Evolutionary conservation across 2,797 vertebrate genomes (phyloP).

Genomic region (Coluber constrictor): DNA sequence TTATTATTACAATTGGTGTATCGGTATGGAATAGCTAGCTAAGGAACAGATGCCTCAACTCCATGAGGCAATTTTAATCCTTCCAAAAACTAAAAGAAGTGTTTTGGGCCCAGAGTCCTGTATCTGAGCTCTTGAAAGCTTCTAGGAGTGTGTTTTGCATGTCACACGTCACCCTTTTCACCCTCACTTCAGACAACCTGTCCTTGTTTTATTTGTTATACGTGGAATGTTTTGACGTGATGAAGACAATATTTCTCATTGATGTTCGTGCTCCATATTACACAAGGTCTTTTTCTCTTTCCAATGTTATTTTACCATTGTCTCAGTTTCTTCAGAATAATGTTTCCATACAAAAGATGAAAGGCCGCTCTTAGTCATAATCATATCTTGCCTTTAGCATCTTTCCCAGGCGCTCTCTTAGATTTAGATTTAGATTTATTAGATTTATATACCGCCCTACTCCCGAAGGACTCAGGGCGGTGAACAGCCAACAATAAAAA

Average conservation of each 20-base stretch:
- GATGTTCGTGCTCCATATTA: slow-evolving; percentile 30
- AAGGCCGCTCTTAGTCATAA: not conserved
- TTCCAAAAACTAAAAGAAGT: not conserved
- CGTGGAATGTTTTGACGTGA: slow-evolving; percentile 49
- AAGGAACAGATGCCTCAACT: not conserved
- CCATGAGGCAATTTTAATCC: not conserved
- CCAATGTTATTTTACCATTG: not conserved
- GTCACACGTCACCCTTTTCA: slow-evolving; percentile 38
- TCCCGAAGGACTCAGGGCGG: too few species aligned
- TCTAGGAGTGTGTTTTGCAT: slow-evolving; percentile 56
- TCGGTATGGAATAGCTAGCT: not conserved
- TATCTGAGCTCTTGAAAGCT: slow-evolving; percentile 59
- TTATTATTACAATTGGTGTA: slow-evolving; percentile 26
- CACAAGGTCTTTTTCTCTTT: slow-evolving; percentile 42
- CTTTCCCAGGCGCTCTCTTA: not conserved
- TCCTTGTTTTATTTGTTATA: slow-evolving; percentile 46
- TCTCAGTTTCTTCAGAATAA: slow-evolving; percentile 35
- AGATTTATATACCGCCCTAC: too few species aligned
- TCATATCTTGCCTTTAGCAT: not conserved
- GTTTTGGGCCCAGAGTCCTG: slow-evolving; percentile 12
- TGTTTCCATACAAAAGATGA: slow-evolving; percentile 5
- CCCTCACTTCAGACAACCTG: slow-evolving; percentile 30
- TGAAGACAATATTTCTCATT: slow-evolving; percentile 36
- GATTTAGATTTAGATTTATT: too few species aligned
- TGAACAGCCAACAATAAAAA: too few species aligned